phyloP scores from a whole-genome alignment of 2,113 vertebrate species.

The Heteronetta atricapilla region DNA sequence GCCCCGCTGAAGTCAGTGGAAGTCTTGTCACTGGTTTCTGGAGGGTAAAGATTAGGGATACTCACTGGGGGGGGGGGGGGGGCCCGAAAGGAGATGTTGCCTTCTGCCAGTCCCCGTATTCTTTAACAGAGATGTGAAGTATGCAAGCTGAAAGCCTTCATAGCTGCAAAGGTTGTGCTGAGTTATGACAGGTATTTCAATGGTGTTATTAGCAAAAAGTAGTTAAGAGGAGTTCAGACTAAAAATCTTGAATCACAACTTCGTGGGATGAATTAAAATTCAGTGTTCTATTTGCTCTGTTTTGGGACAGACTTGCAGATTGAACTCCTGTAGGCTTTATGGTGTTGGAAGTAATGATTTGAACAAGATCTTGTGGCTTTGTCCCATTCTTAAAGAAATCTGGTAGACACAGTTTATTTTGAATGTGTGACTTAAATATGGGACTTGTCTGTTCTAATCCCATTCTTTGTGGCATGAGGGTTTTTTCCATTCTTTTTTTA shows the following conservation, averaged over 20 bases:
- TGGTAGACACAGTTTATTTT: not conserved
- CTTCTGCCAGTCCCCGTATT: not conserved
- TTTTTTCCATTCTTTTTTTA: not conserved
- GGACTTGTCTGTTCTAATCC: not conserved
- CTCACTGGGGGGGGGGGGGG: too few relatives aligned
- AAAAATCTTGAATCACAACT: not conserved
- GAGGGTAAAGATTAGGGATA: not conserved
- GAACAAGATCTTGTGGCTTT: not conserved
- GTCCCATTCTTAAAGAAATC: not conserved
- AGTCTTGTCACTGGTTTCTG: not conserved
- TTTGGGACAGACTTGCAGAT: not conserved
- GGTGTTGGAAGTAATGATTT: not conserved
- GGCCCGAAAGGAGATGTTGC: not conserved
- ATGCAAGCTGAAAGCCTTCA: not conserved
- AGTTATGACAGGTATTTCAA: not conserved
- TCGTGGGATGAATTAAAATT: not conserved
- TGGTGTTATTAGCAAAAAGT: not conserved
- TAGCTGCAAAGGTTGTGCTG: not conserved
- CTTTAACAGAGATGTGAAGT: not conserved
- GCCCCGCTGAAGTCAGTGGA: not conserved
- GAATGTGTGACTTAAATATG: not conserved
- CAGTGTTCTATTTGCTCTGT: not conserved
- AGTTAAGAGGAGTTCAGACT: not conserved
- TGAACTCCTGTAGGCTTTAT: not conserved
- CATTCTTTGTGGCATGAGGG: not conserved